Evolutionary conservation across 2,797 vertebrate genomes (phyloP), one percentile per base, ranked within the genome.

Genomic region (Enteromius paludinosus): DNA sequence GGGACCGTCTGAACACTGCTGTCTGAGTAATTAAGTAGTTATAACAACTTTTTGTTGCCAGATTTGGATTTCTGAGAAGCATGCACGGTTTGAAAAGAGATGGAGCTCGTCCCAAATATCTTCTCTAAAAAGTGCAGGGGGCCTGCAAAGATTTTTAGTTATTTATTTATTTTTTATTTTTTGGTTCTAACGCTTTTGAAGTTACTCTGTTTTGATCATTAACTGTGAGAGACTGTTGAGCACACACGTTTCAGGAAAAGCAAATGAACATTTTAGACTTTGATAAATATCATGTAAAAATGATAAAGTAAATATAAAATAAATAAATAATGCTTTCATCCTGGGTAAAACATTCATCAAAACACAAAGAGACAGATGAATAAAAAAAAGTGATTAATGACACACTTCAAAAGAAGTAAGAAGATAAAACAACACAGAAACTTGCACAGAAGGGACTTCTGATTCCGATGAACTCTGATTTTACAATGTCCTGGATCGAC

Each of bases 371-470:
- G 61, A 68, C 20, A 70, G n/a, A 45, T 71, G 11, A 52, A 41
- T 28, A 78, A 80, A 52, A 61, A 80, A 52, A 38, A 83, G 83
- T 47, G 83, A 86, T 81, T 78, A 85, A 85, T 68, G 66, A 45
- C 35, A 62, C 10, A 75, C 43, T 79, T 73, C 45, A 88, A 80
- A 85, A 54, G 64, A 69, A 74, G 7, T 30, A 9, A 59, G 45
- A 59, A 76, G 35, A 25, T 25, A 70, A 35, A 47, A 33, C 28
- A 33, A 66, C 43, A 52, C 30, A 54, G 30, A 65, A 35, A 23
- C 2, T 33, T 33, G 61, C 18, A 25, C 5, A 61, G 59, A 61
- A 61, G 23, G n/a, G 25, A 61, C 23, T 47, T 43, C n/a, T 17
- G 75, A 20, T 23, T 38, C 43, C 0, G 1, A 66, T 33, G 14